Evolutionary conservation across 2,113 vertebrate genomes (phyloP), one percentile per base, ranked within the genome.

Genomic region (Corydoras maculifer): DNA sequence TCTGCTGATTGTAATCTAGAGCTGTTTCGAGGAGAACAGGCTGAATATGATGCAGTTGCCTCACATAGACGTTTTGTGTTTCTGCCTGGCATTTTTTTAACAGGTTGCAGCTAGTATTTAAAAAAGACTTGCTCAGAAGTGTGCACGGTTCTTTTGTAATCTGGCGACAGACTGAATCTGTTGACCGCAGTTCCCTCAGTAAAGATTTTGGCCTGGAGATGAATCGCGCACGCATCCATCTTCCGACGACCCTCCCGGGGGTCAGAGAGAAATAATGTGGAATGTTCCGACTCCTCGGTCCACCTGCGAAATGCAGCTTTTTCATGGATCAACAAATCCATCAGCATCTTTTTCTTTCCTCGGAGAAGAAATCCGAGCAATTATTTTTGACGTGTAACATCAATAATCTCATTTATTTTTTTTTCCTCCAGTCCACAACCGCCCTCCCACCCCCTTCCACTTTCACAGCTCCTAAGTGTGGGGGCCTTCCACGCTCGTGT

Each of bases 341-440:
- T 88, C 88, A 87, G 83, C 75, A 79, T 86, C 82, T 76, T 69
- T 73, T 80, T 78, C 82, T 78, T 88, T 88, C 90, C 87, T 80
- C 82, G 82, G 86, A 89, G 89, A 89, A 88, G 82, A 87, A 91
- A 91, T 86, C 81, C 83, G 80, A 81, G 89, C 92, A 91, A 92
- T 94, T 91, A 92, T 88, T 92, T 94, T 89, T 86, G 91, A 93
- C 91, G 88, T 89, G 87, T 82, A 74, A 84, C 91, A 90, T 95
- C 82, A 89, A 94, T 92, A 87, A 88, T 82, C 86, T 84, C 84
- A 84, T 89, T 90, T 89, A 88, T 85, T 88, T 88, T 81, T 30
- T 31, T 43, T 67, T 43, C 35, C 35, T 43, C 35, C 4, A 43
- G 7, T 43, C 35, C 35, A 43, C 35, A 43, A 43, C 74, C 51